These are phyloP conservation scores for Euclidia mi DNA, from an alignment of 2,888 invertebrate species.

Conservation along the genomic window DNA sequence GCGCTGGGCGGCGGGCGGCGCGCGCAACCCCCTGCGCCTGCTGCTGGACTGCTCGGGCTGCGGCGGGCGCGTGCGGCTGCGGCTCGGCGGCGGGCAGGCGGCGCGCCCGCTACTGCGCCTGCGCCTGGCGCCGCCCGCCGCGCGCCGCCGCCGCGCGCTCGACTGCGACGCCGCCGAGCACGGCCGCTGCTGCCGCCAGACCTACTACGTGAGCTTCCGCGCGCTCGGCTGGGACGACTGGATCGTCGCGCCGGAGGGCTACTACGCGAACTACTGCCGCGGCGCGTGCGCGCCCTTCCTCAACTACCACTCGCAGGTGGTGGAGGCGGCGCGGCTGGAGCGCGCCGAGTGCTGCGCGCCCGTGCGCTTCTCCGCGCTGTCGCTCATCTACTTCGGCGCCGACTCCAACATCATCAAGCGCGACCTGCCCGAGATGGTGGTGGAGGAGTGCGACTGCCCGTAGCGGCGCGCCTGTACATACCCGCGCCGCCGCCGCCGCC, in stretches of 20 bases:
- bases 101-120: slow-evolving; percentile 96
- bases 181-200: slow-evolving; percentile 94
- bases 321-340: slow-evolving; percentile 96
- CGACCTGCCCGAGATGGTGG: slow-evolving; percentile 98
- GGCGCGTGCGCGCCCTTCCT: slow-evolving; percentile 96
- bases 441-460: slow-evolving; percentile 98
- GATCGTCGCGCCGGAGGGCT: slow-evolving; percentile 97
- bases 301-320: slow-evolving; percentile 97
- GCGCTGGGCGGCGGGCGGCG: slow-evolving; percentile 91
- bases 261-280: slow-evolving; percentile 98
- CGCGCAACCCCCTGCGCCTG: slow-evolving; percentile 91
- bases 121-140: slow-evolving; percentile 92
- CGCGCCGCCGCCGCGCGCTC: slow-evolving; percentile 95
- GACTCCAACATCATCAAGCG: slow-evolving; percentile 97
- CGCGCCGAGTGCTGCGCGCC: slow-evolving; percentile 98
- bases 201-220: slow-evolving; percentile 97
- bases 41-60: slow-evolving; percentile 96
- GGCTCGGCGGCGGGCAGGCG: slow-evolving; percentile 89
- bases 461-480: slow-evolving; percentile 86
- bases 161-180: slow-evolving; percentile 92
- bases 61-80: slow-evolving; percentile 93
- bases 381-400: slow-evolving; percentile 97
- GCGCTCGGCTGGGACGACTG: slow-evolving; percentile 98
- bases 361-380: slow-evolving; percentile 97
- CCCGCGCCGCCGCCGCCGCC: slow-evolving; percentile 65